Percentiles rank a stretch among this genome's conserved stretches.
phyloP scores from a whole-genome alignment of 2,113 vertebrate species.

The Sarotherodon lohbergeri region DNA sequence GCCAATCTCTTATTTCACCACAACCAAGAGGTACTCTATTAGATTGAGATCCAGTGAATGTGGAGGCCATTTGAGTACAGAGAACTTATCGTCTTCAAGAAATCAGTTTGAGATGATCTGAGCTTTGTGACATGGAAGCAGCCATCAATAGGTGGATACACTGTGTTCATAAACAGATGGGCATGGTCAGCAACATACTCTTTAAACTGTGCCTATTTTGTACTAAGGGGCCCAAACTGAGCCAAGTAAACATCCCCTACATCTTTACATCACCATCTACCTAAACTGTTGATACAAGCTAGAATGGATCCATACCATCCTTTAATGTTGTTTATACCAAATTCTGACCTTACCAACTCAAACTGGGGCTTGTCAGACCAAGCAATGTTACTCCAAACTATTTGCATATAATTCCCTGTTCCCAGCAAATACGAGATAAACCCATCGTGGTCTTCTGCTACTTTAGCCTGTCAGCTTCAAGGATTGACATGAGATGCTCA shows the following conservation, averaged over 20 bases:
- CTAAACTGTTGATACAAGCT: background rate
- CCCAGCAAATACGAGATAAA: background rate
- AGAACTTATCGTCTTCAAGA: background rate
- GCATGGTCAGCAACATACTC: background rate
- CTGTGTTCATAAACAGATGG: background rate
- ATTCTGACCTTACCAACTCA: background rate
- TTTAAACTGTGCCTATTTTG: background rate
- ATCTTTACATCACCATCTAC: background rate
- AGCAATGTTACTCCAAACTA: background rate
- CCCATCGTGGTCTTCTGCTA: background rate
- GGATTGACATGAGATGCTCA: background rate
- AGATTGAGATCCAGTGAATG: background rate
- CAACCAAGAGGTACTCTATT: background rate
- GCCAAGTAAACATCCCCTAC: background rate
- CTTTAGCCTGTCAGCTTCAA: background rate
- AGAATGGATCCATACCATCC: background rate
- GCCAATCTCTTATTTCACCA: background rate
- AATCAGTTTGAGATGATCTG: background rate
- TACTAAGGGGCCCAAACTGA: background rate
- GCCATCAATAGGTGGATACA: background rate
- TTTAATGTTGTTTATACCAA: background rate
- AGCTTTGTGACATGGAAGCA: background rate
- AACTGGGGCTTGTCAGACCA: background rate
- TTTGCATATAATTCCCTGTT: background rate
- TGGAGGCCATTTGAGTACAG: background rate